Percentiles rank a stretch among this genome's conserved stretches.
phyloP scores from a whole-genome alignment of 1,140 invertebrate genomes.

The Telenomus remus region DNA sequence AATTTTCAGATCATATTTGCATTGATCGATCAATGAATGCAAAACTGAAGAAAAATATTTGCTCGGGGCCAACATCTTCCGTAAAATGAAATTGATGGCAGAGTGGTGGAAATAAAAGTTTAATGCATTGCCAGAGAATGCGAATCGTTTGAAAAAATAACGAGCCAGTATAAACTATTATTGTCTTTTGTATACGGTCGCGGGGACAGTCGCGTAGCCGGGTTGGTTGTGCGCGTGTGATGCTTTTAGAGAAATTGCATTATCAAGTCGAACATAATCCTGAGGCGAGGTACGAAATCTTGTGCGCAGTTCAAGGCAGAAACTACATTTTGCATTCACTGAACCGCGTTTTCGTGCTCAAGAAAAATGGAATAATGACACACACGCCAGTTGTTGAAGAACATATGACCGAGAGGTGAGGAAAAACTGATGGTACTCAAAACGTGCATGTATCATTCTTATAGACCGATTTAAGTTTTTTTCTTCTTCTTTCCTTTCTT shows the following conservation, averaged over 20 bases:
- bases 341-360: slow-evolving; percentile 14
- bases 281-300: slow-evolving; percentile 36
- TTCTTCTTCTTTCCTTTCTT: too few species aligned
- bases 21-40: too few species aligned
- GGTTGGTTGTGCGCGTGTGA: slow-evolving; percentile 12
- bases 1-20: too few species aligned
- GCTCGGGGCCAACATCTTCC: too few species aligned
- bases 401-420: slow-evolving; percentile 7
- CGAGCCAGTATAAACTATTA: too few species aligned
- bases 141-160: too few species aligned
- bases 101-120: too few species aligned
- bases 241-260: slow-evolving; percentile 66
- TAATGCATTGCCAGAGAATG: too few species aligned
- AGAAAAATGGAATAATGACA: slow-evolving; percentile 43
- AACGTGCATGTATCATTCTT: slow-evolving; percentile 19
- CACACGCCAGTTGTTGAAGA: slow-evolving; percentile 1
- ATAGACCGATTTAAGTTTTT: neutral
- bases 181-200: too few species aligned
- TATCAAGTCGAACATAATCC: slow-evolving; percentile 66
- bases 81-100: too few species aligned
- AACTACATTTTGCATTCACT: slow-evolving; percentile 43
- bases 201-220: slow-evolving; percentile 7
- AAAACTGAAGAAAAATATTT: too few species aligned
- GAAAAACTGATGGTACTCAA: slow-evolving; percentile 28
- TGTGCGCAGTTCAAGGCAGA: slow-evolving; percentile 21